Base-by-base conservation (phyloP, 1,140 invertebrate species). In the Caenorhabditis briggsae region DNA sequence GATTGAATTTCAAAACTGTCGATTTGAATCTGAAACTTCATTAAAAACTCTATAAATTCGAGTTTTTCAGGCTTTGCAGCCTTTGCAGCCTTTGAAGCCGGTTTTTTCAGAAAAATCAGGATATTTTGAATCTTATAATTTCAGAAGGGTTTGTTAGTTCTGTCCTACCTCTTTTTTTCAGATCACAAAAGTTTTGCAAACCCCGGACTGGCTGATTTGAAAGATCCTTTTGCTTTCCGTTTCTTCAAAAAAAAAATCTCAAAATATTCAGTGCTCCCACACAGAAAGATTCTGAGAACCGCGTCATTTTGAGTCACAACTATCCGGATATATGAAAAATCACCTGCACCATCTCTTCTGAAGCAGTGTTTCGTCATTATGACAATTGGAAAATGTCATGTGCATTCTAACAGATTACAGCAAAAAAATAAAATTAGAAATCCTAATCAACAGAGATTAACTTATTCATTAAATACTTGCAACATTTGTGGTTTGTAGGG, bases 301-400 rank as follows among this genome's bases (percentile, higher is more conserved):
- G 11, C 64, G 64, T 70, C 64, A 70, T 46, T 18, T 70, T 70
- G 64, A 70, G 64, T 70, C 64, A 70, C 43, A 6, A 18, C 5
- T 43, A 46, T 18, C 16, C 41, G 33, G 23, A 33, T 33, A 33
- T 23, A 8, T 33, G 12, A 33, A 64, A 64, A 64, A 43, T 46
- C 64, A 70, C 64, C 64, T 70, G 64, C 6, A 33, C 33, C 33
- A 33, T 33, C 33, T 33, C 33, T 33, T 33, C 18, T 64, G 56
- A 33, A 11, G 8, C 23, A 33, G 18, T 25, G 25, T 18, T 70
- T 70, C 41, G 64, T 70, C 64, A 70, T 33, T 14, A 59, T 59
- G 9, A n/a, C 20, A 64, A 64, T 64, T 41, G 43, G 64, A 46
- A 70, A 70, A 43, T 70, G 64, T 70, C 41, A 70, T 11, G 59